These are phyloP conservation scores for Laticauda laticaudata DNA, from an alignment of 2,113 vertebrate species.

Conservation along the genomic window DNA sequence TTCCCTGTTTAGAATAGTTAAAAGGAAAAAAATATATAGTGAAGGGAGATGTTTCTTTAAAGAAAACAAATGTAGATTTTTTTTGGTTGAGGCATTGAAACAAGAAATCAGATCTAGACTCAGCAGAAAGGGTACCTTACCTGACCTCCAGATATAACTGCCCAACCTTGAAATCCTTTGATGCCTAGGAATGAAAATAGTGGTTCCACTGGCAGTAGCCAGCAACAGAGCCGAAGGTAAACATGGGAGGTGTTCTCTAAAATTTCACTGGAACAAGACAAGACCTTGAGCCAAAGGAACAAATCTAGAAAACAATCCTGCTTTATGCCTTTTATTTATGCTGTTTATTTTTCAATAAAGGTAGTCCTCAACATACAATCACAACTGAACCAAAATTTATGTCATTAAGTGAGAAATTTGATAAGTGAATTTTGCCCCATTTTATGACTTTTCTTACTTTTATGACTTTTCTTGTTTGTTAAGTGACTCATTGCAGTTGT, in stretches of 20 bases:
- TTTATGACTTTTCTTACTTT: no score
- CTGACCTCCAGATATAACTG: neutral
- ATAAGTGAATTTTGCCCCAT: no score
- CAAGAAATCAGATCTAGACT: neutral
- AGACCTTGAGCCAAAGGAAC: neutral
- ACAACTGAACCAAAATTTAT: no score
- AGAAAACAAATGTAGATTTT: conserved; percentile 12
- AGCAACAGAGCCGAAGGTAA: neutral
- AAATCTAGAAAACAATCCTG: neutral
- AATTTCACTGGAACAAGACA: neutral
- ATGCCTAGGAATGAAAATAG: neutral
- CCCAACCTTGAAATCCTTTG: neutral
- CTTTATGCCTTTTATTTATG: neutral
- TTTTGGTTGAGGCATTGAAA: neutral
- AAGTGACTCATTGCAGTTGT: no score
- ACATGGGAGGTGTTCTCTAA: neutral
- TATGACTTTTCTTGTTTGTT: no score
- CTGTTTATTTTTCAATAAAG: neutral
- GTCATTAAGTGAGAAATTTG: no score
- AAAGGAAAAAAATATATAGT: neutral
- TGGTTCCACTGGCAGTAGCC: neutral
- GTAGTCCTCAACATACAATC: neutral
- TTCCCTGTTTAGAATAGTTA: conserved; percentile 44
- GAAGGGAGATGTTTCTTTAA: conserved; percentile 19
- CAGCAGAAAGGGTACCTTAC: neutral